phyloP scores from a whole-genome alignment of 2,797 vertebrate species.

The Enteromius anoplus region DNA sequence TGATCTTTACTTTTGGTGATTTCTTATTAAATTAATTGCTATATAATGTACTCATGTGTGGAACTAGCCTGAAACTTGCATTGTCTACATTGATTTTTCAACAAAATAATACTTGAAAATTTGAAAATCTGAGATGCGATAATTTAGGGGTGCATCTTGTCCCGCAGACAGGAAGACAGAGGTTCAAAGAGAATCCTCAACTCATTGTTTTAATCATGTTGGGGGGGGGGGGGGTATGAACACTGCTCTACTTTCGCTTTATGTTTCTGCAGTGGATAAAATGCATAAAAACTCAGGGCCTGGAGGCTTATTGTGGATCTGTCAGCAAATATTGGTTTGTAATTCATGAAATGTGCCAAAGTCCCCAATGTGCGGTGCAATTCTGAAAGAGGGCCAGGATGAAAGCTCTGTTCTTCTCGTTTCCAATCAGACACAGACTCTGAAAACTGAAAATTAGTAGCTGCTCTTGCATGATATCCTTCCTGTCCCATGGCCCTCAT shows the following conservation, averaged over 20 bases:
- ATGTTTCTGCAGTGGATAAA: constrained; percentile 70
- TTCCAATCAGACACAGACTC: constrained; percentile 33
- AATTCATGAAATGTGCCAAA: constrained; percentile 51
- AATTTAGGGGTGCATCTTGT: constrained; percentile 66
- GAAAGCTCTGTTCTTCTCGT: constrained; percentile 9
- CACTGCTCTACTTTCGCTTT: constrained; percentile 72
- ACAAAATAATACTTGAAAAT: constrained; percentile 25
- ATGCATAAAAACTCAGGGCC: constrained; percentile 61
- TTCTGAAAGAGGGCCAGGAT: constrained; percentile 16
- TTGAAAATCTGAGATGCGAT: constrained; percentile 71
- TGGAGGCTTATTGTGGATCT: constrained; percentile 59
- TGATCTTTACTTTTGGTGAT: not conserved
- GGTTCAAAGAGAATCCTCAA: constrained; percentile 74
- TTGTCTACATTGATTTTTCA: not conserved
- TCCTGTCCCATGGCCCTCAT: constrained; percentile 19
- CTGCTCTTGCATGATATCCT: constrained; percentile 35
- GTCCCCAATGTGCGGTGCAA: constrained; percentile 24
- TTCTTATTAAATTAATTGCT: not conserved
- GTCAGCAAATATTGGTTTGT: constrained; percentile 52
- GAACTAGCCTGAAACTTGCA: constrained; percentile 1
- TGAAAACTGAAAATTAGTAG: constrained; percentile 32
- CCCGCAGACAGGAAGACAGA: constrained; percentile 66
- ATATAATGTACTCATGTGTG: not conserved
- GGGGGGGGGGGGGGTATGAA: constrained; percentile 58
- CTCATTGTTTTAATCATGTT: constrained; percentile 80